These are phyloP conservation scores for Catostomus latipinnis DNA, from an alignment of 2,797 vertebrate species.

Conservation along the genomic window DNA sequence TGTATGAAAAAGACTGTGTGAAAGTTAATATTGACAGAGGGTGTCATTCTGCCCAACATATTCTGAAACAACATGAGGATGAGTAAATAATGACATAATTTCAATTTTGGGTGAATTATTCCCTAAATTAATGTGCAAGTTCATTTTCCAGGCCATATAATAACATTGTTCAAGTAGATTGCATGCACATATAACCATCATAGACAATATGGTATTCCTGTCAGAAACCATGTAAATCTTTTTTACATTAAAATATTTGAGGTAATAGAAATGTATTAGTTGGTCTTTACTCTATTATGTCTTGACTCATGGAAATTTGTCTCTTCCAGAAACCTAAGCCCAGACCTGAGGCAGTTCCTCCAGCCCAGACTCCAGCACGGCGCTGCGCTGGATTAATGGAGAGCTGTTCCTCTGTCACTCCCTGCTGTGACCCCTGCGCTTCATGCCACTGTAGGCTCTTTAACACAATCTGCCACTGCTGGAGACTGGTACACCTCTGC, in stretches of 20 bases:
- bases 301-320: constrained; percentile 6
- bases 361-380: constrained; percentile 66
- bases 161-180: background rate
- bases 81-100: no score
- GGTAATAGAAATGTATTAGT: background rate
- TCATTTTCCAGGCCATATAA: background rate
- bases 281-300: constrained; percentile 4
- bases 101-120: no score
- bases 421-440: constrained; percentile 90
- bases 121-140: background rate
- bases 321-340: constrained; percentile 45
- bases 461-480: constrained; percentile 90
- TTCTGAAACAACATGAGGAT: no score
- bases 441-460: constrained; percentile 94
- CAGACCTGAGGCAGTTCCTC: constrained; percentile 27
- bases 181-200: background rate
- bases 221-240: background rate
- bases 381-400: constrained; percentile 86
- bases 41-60: background rate
- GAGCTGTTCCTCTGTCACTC: constrained; percentile 81
- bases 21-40: background rate
- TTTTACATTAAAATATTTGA: background rate
- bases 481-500: constrained; percentile 80
- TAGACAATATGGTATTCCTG: background rate
- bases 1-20: no score